Percentiles rank a stretch among this genome's conserved stretches.
Conservation (phyloP, 2,888 invertebrate genomes). For the Habrosyne pyritoides region DNA sequence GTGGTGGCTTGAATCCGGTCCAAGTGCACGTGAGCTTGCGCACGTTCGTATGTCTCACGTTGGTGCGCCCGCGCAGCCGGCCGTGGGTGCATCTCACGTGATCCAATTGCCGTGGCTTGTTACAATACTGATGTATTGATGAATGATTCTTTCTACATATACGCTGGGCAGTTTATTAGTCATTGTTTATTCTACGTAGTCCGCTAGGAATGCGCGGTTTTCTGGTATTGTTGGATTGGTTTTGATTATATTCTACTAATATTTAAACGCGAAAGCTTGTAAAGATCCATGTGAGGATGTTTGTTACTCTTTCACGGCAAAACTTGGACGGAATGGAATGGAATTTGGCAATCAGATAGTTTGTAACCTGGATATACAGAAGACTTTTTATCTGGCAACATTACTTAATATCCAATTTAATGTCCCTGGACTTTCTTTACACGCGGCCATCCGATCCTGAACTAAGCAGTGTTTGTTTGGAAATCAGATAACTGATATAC, state of each 20-base stretch:
- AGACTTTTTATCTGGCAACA: too few species aligned
- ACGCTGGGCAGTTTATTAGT: background rate
- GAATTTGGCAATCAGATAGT: too few species aligned
- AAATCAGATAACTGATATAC: too few species aligned
- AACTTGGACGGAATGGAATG: too few species aligned
- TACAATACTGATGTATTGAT: background rate
- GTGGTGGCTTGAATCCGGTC: constrained; percentile 32
- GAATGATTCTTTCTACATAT: background rate
- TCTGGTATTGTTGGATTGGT: background rate
- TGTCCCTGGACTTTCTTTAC: too few species aligned
- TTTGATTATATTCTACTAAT: background rate
- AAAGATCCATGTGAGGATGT: too few species aligned
- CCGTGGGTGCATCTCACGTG: constrained; percentile 31
- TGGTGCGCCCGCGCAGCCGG: constrained; percentile 19
- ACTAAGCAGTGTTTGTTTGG: too few species aligned
- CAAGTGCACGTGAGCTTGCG: constrained; percentile 37
- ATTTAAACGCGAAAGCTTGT: too few species aligned
- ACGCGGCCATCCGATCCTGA: too few species aligned
- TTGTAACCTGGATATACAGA: too few species aligned
- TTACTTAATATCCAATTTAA: too few species aligned
- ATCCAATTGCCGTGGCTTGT: constrained; percentile 7
- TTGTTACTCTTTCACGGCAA: too few species aligned
- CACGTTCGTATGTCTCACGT: constrained; percentile 26
- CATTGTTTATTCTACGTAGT: background rate
- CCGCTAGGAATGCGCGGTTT: background rate